phyloP scores from a whole-genome alignment of 2,113 vertebrate genomes.

The Gopherus flavomarginatus region DNA sequence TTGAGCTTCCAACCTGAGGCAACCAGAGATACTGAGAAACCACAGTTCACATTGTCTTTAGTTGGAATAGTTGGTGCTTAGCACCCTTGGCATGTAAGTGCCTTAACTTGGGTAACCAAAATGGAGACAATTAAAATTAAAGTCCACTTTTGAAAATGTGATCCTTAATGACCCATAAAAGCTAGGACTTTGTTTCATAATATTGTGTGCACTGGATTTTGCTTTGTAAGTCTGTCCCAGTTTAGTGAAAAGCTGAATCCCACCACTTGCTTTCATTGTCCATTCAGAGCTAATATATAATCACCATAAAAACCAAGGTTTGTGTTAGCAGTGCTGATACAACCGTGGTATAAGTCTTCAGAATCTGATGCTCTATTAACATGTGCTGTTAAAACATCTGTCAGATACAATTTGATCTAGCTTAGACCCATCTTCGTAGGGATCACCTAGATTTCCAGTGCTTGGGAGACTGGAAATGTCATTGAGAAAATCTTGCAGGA shows the following conservation, averaged over 20 bases:
- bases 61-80: not conserved
- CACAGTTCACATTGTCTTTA: not conserved
- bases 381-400: not conserved
- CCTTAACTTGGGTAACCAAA: not conserved
- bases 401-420: not conserved
- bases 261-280: not conserved
- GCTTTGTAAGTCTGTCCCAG: not conserved
- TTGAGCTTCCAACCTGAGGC: not conserved
- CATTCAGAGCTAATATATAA: not conserved
- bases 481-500: not conserved
- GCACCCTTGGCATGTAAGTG: not conserved
- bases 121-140: not conserved
- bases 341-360: not conserved
- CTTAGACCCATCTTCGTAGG: not conserved
- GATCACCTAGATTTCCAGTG: not conserved
- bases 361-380: not conserved
- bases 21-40: not conserved
- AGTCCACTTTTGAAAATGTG: not conserved
- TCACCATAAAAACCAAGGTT: not conserved
- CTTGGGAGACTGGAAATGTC: not conserved
- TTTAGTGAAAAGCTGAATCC: not conserved
- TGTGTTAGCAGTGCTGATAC: not conserved
- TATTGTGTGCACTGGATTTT: not conserved
- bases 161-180: not conserved
- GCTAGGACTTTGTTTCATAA: not conserved